Evolutionary conservation across 2,888 invertebrate species (phyloP).

Genomic region (Lithophane socia): DNA sequence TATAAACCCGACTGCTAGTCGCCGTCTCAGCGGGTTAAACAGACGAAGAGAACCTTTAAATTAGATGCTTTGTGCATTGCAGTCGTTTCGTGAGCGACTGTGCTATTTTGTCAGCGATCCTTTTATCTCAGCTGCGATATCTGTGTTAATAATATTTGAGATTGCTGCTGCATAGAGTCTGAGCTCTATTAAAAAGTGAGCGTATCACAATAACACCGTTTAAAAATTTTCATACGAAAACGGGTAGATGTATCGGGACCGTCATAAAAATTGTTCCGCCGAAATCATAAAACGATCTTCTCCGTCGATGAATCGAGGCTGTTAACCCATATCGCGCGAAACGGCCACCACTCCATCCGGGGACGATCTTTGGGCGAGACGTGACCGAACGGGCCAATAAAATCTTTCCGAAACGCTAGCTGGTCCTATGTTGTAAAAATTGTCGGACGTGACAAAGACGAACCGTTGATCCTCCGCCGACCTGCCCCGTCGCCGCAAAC

Average conservation of each 20-base stretch:
- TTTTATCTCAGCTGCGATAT: constrained; percentile 57
- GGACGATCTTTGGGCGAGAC: constrained; percentile 83
- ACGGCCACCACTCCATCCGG: constrained; percentile 79
- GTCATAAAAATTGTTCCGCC: constrained; percentile 76
- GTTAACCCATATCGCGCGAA: constrained; percentile 83
- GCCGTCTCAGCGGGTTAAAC: constrained; percentile 79
- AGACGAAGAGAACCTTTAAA: constrained; percentile 77
- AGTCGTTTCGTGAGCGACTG: constrained; percentile 66
- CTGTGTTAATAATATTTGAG: constrained; percentile 42
- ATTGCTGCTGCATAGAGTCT: not conserved
- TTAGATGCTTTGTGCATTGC: constrained; percentile 76
- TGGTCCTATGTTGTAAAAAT: constrained; percentile 81
- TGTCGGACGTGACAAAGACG: constrained; percentile 79
- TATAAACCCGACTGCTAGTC: constrained; percentile 81
- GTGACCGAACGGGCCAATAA: constrained; percentile 86
- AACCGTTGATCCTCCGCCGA: constrained; percentile 60
- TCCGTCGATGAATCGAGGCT: constrained; percentile 81
- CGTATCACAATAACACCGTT: constrained; percentile 43
- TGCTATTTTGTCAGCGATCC: constrained; percentile 60
- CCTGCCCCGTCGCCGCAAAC: constrained; percentile 65
- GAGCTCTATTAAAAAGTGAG: constrained; percentile 25
- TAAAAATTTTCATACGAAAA: constrained; percentile 59
- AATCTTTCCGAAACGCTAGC: constrained; percentile 79
- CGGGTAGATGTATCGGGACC: constrained; percentile 62
- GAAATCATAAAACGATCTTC: constrained; percentile 86